Conservation (phyloP, 2,113 vertebrate genomes). For the Smithornis capensis region DNA sequence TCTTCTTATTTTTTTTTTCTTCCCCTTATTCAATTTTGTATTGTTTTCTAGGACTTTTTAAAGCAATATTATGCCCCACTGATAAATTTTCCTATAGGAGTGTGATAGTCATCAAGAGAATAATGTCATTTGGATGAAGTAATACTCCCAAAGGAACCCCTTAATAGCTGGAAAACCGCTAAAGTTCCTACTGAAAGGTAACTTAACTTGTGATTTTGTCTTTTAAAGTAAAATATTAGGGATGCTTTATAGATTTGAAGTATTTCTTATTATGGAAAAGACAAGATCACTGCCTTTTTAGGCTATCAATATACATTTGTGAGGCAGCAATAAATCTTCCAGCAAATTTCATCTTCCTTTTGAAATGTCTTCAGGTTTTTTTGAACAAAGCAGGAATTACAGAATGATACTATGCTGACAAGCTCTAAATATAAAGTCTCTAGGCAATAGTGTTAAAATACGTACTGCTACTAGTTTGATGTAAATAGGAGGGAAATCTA, state of each 20-base stretch:
- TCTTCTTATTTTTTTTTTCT: fast-evolving
- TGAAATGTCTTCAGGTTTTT: slow-evolving; percentile 23
- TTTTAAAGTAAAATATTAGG: slow-evolving; percentile 32
- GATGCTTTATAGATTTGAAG: not conserved
- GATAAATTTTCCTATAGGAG: slow-evolving; percentile 12
- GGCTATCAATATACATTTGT: slow-evolving; percentile 14
- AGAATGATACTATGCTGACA: not conserved
- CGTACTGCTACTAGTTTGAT: not conserved
- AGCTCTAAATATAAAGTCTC: not conserved
- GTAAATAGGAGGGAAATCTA: not conserved
- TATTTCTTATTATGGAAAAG: not conserved
- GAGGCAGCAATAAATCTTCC: not conserved
- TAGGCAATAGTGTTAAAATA: slow-evolving; percentile 25
- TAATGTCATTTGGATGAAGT: slow-evolving; percentile 21
- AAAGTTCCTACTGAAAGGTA: slow-evolving; percentile 17
- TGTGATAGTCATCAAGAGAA: slow-evolving; percentile 29
- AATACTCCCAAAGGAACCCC: not conserved
- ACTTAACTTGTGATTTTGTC: not conserved
- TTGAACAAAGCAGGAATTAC: not conserved
- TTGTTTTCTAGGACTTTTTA: not conserved
- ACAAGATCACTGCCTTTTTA: not conserved
- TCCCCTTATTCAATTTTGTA: not conserved
- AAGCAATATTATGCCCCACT: not conserved
- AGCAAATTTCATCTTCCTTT: not conserved
- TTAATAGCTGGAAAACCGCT: slow-evolving; percentile 17